Conservation (phyloP, 2,888 invertebrate species). For the Trachelus tabidus region DNA sequence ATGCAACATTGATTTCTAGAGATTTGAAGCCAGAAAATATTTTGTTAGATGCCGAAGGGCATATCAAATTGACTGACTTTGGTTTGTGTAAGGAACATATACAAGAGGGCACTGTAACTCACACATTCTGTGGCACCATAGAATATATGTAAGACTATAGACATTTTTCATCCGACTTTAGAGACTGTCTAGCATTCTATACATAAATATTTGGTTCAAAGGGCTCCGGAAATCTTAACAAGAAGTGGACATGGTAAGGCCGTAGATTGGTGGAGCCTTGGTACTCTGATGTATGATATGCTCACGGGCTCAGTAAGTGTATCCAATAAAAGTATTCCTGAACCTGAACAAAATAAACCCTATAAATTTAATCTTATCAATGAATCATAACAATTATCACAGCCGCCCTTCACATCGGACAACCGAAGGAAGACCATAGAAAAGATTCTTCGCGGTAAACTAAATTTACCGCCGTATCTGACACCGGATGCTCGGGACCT, state of each 20-base stretch:
- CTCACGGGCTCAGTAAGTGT: constrained; percentile 89
- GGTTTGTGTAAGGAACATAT: constrained; percentile 62
- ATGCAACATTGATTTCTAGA: constrained; percentile 61
- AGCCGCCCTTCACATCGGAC: constrained; percentile 98
- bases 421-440: constrained; percentile 99
- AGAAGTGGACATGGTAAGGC: constrained; percentile 98
- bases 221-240: constrained; percentile 99
- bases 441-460: constrained; percentile 95
- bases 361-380: neutral
- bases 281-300: constrained; percentile 99
- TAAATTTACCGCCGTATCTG: constrained; percentile 94
- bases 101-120: constrained; percentile 90
- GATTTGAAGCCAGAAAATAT: constrained; percentile 99
- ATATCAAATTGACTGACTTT: constrained; percentile 71
- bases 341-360: neutral
- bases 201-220: constrained; percentile 58
- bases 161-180: constrained; percentile 5
- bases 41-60: constrained; percentile 92
- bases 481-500: constrained; percentile 95
- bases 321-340: neutral
- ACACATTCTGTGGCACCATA: constrained; percentile 99
- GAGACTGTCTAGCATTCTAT: neutral
- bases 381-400: neutral
- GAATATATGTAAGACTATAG: constrained; percentile 90
- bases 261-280: constrained; percentile 99